Percentiles rank a stretch among this genome's conserved stretches.
phyloP scores from a whole-genome alignment of 2,888 invertebrate species.

The Eumacrocentrus americanus region DNA sequence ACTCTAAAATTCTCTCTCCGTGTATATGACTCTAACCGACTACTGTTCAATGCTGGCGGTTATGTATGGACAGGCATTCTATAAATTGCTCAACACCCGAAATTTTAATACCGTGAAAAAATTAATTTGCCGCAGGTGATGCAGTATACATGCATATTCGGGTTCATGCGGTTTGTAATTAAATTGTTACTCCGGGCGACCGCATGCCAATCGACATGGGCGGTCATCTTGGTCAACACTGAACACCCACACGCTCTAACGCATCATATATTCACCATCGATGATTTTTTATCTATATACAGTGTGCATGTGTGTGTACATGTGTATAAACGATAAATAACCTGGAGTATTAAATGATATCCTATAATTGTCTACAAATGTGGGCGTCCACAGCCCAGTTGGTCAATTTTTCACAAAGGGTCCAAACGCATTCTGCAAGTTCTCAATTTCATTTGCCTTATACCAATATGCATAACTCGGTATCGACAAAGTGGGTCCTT shows the following conservation, averaged over 20 bases:
- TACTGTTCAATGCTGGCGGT: constrained; percentile 57
- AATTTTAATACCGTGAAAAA: constrained; percentile 60
- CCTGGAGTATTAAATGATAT: no score
- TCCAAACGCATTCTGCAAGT: no score
- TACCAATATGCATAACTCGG: no score
- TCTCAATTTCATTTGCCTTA: no score
- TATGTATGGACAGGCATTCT: constrained; percentile 36
- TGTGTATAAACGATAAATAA: background rate
- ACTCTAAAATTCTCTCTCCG: no score
- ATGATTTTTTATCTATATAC: background rate
- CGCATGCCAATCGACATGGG: constrained; percentile 59
- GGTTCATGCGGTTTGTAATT: constrained; percentile 54
- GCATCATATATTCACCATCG: constrained; percentile 25
- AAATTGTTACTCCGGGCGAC: constrained; percentile 61
- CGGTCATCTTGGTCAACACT: no score
- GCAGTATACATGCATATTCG: constrained; percentile 55
- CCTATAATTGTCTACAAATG: no score
- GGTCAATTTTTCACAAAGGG: no score
- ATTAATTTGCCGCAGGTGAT: constrained; percentile 62
- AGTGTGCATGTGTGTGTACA: background rate
- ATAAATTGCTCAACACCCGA: constrained; percentile 42
- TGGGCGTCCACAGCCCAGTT: no score
- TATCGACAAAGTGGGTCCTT: no score
- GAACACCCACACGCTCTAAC: constrained; percentile 37
- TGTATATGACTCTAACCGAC: constrained; percentile 44